Base-by-base conservation (phyloP, 2,797 vertebrate species). In the Pangasius sanitwongsei region DNA sequence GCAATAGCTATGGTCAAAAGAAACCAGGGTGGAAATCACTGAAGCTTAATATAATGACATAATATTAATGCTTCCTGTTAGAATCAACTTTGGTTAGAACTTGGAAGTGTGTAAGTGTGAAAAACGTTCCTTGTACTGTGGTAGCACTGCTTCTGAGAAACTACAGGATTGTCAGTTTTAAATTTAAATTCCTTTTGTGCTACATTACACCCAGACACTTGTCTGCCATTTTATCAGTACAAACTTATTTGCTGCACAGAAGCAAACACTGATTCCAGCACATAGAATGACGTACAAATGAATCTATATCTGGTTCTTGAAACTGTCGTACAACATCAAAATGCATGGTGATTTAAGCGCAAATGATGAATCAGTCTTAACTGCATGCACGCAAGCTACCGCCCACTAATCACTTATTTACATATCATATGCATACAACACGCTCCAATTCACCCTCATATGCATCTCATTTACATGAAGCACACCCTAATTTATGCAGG, bases 21-120 rank as follows among this genome's bases (percentile, higher is more conserved):
- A 92, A 94, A 91, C 94, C 94, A 95, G 93, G 12, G 93, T 95
- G 94, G 93, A 94, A 93, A 94, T 93, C 92, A 93, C 92, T 90
- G 87, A 94, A 93, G 25, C 87, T 90, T 67, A 34, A 83, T 89
- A 89, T 90, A 89, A 93, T 95, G 93, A 94, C 94, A 94, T 95
- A 78, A 31, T 41, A 18, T 59, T 83, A 65, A 53, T 28, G 16
- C 20, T 48, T 84, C 11, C 61, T 84, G 28, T 84, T 50, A 65
- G 28, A 50, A 44, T 1, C 7, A 65, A 31, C 55, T 37, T 25
- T 63, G n/a, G 2, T 31, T 31, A 31, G 15, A 55, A 31, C 18
- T 61, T 37, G n/a, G 31, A 57, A 34, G n/a, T 4, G 28, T 80
- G 77, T 78, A 16, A n/a, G 50, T 28, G 23, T 44, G 1, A 55